These are phyloP conservation scores for Pocillopora verrucosa DNA, from an alignment of 64 coral and sea anemone species.

Conservation along the genomic window DNA sequence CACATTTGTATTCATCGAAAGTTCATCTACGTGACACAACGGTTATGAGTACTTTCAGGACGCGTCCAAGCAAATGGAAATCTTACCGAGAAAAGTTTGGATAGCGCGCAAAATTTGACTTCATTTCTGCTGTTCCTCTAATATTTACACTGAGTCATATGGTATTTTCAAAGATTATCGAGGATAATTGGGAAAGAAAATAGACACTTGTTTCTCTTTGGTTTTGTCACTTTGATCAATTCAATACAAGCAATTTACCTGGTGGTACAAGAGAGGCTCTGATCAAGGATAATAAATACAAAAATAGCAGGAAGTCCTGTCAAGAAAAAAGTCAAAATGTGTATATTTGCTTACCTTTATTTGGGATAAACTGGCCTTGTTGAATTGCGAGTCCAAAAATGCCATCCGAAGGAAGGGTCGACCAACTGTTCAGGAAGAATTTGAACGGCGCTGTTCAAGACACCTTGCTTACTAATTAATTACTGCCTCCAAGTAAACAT, in stretches of 20 bases:
- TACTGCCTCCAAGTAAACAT: constrained; percentile 9
- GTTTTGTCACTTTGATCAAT: constrained; percentile 7
- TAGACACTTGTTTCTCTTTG: constrained; percentile 8
- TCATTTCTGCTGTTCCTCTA: not conserved
- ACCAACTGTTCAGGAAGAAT: not conserved
- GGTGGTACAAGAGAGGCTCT: constrained; percentile 10
- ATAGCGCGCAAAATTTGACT: not conserved
- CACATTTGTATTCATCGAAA: not conserved
- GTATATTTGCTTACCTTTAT: not conserved
- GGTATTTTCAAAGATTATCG: not conserved
- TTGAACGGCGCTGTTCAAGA: constrained; percentile 33
- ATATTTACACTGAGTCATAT: not conserved
- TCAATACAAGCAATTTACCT: constrained; percentile 27
- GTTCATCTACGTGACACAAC: not conserved
- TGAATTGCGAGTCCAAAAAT: constrained; percentile 38
- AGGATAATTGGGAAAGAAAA: not conserved
- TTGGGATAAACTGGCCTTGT: constrained; percentile 44
- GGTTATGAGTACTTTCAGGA: not conserved
- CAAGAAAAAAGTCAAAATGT: not conserved
- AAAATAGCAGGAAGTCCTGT: not conserved
- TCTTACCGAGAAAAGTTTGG: not conserved
- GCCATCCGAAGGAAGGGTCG: not conserved
- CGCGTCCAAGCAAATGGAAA: not conserved
- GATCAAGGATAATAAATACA: not conserved
- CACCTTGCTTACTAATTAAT: constrained; percentile 30